Percentiles rank a stretch among this genome's conserved stretches.
phyloP scores from a whole-genome alignment of 2,113 vertebrate species.

The Plecotus auritus region DNA sequence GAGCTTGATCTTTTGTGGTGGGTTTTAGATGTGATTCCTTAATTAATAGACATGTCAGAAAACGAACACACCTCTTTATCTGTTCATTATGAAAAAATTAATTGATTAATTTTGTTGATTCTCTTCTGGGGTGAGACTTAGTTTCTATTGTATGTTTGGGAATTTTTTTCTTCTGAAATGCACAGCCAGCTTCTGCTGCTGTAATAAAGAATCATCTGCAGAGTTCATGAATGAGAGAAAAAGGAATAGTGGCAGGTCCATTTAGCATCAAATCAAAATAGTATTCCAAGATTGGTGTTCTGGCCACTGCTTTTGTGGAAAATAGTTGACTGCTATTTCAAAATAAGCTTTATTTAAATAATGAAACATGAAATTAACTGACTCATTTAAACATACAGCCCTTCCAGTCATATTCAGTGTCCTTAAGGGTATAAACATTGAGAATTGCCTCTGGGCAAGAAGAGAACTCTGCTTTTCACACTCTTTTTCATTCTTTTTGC shows the following conservation, averaged over 20 bases:
- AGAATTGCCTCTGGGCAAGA: neutral
- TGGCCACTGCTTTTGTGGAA: neutral
- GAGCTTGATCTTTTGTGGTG: neutral
- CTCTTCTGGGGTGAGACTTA: slow-evolving; percentile 7
- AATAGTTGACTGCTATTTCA: neutral
- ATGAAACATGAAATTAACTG: neutral
- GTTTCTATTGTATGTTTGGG: neutral
- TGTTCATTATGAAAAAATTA: slow-evolving; percentile 17
- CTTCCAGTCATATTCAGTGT: neutral
- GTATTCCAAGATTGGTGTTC: neutral
- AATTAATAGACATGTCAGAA: neutral
- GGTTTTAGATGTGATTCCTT: neutral
- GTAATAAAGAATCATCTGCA: neutral
- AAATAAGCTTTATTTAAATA: neutral
- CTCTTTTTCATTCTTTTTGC: neutral
- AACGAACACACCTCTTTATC: neutral
- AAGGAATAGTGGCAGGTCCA: neutral
- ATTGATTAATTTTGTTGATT: slow-evolving; percentile 20
- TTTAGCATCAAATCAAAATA: neutral
- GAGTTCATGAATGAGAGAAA: neutral
- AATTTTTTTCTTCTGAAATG: slow-evolving; percentile 36
- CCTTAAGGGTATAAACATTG: neutral
- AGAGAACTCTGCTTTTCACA: neutral
- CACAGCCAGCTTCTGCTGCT: neutral
- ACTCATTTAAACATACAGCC: neutral